A percentile compares a stretch with the other conserved stretches of the same genome.
Conservation (phyloP, 2,888 invertebrate species). For the Platerodrilus igneus region DNA sequence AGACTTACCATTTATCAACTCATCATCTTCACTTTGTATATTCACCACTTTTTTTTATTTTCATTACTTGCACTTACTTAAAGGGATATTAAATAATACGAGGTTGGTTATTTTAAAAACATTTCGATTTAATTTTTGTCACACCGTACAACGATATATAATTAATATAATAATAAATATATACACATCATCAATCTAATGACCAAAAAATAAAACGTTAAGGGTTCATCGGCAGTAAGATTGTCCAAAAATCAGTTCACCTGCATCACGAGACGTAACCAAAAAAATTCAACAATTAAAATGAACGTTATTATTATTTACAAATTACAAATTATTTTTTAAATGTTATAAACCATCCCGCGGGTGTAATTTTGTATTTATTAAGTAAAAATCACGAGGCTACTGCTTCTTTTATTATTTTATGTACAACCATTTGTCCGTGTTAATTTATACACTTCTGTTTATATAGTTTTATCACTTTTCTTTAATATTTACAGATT, state of each 20-base stretch:
- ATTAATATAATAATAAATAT: slow-evolving; percentile 48
- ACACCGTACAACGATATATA: slow-evolving; percentile 50
- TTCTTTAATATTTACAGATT: slow-evolving; percentile 35
- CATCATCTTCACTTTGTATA: slow-evolving; percentile 16
- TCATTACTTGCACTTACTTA: slow-evolving; percentile 8
- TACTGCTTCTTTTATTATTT: slow-evolving; percentile 33
- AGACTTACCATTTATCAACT: slow-evolving; percentile 37
- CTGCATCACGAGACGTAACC: slow-evolving; percentile 43
- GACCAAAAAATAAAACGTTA: slow-evolving; percentile 35
- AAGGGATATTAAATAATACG: slow-evolving; percentile 20
- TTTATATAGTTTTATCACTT: too few relatives aligned
- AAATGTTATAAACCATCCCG: slow-evolving; percentile 44
- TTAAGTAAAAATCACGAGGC: slow-evolving; percentile 35
- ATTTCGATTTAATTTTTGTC: slow-evolving; percentile 47
- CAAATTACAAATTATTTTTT: slow-evolving; percentile 43
- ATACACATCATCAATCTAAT: slow-evolving; percentile 41
- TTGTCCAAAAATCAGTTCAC: slow-evolving; percentile 33
- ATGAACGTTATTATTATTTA: slow-evolving; percentile 46
- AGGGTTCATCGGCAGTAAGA: slow-evolving; percentile 38
- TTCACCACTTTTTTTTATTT: slow-evolving; percentile 10
- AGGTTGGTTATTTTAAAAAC: slow-evolving; percentile 41
- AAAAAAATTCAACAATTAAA: slow-evolving; percentile 39
- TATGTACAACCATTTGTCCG: slow-evolving; percentile 32
- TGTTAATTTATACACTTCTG: slow-evolving; percentile 45
- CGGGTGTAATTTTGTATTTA: slow-evolving; percentile 36